Base-by-base conservation (phyloP, 53 echinoderm and acorn worm genomes). In the Patiria pectinifera region DNA sequence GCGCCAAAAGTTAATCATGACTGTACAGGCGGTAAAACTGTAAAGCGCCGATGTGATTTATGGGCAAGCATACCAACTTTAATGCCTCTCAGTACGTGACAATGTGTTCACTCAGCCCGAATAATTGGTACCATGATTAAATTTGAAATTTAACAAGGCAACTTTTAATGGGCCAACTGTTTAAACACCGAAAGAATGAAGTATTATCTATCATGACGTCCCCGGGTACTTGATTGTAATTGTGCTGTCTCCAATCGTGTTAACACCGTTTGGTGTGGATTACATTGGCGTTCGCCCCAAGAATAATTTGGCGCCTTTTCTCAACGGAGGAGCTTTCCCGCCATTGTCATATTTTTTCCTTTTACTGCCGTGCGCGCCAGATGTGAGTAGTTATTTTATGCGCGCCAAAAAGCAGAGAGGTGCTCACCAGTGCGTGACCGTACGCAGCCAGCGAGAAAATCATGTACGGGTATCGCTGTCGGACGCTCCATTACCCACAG, bases 361-460 rank as follows among this genome's bases (percentile, higher is more conserved):
- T 79, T 48, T 46, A 4, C 12, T 8, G 53, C 45, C 15, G 14
- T 16, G 45, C 58, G 7, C 87, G 87, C 77, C 87, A 87, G 87
- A 87, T 87, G 87, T 61, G 87, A 61, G 59, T 75, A 77, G 77
- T 86, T 48, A 82, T 82, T 82, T 77, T 87, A 74, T 87, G 87
- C 87, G 87, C 87, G 78, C 59, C 75, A n/a, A 59, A 60, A 87
- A 53, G 8, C 53, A 78, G 76, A 87, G 87, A 23, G 87, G 76
- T 7, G 44, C 14, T 48, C 25, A 72, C 35, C 43, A 25, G 60
- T 47, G 77, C 76, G 61, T 77, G 85, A 87, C 87, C 24, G 19
- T 77, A 61, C 22, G 49, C 87, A 87, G 87, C 78, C 87, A 87
- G 75, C 87, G 61, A 16, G 87, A 87, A 87, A 87, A 87, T 87